A percentile compares a stretch with the other conserved stretches of the same genome.
Evolutionary conservation across 2,888 invertebrate genomes (phyloP).

Genomic region (Philopedon plagiatum): DNA sequence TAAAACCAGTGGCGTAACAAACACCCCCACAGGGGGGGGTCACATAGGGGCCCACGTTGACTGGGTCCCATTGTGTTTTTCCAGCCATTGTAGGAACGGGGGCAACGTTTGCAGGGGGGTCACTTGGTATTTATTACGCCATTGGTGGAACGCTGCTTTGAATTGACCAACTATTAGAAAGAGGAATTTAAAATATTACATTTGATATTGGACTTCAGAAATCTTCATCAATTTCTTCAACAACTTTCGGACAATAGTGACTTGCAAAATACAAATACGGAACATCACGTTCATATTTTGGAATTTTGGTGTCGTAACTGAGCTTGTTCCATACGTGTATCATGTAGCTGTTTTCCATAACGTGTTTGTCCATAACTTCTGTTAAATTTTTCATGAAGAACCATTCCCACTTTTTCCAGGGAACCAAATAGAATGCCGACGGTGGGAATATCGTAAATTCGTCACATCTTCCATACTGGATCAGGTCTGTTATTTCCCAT

Average conservation of each 20-base stretch:
- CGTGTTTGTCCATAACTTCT: conserved; percentile 2
- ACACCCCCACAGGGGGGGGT: no score
- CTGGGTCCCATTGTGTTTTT: no score
- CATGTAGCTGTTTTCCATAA: conserved; percentile 31
- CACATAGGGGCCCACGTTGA: no score
- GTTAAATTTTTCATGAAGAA: conserved; percentile 20
- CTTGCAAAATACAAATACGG: conserved; percentile 37
- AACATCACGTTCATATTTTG: conserved; percentile 24
- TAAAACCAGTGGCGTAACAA: no score
- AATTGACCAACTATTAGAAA: no score
- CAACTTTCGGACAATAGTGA: conserved; percentile 40
- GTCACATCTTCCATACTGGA: conserved; percentile 34
- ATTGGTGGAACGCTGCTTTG: no score
- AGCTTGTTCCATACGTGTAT: conserved; percentile 45
- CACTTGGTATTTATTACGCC: no score
- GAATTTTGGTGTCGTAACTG: conserved; percentile 15
- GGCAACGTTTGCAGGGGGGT: no score
- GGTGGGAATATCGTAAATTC: conserved; percentile 38
- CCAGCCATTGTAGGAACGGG: no score
- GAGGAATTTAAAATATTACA: no score
- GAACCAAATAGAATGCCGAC: conserved; percentile 33
- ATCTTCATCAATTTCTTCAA: conserved; percentile 30
- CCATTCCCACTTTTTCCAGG: conserved; percentile 28
- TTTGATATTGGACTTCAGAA: conserved; percentile 31
- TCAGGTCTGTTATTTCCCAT: conserved; percentile 3